phyloP scores from a whole-genome alignment of 2,113 vertebrate genomes.

The Rhynchopsitta pachyrhyncha region DNA sequence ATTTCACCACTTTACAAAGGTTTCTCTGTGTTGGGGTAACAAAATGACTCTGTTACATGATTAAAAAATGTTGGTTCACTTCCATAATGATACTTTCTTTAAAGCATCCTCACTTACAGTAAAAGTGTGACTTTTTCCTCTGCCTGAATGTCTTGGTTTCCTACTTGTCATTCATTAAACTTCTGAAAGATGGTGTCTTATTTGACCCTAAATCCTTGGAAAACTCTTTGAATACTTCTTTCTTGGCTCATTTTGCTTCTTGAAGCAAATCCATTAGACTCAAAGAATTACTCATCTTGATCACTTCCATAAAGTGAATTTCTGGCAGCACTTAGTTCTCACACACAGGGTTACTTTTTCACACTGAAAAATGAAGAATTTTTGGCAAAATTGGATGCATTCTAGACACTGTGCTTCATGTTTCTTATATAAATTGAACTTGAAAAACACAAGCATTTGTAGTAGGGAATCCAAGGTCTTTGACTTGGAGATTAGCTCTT shows the following conservation, averaged over 20 bases:
- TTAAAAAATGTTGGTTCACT: neutral
- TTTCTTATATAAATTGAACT: neutral
- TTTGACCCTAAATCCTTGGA: slow-evolving; percentile 34
- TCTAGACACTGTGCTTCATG: neutral
- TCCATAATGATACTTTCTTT: neutral
- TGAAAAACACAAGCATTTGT: neutral
- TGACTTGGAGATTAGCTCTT: neutral
- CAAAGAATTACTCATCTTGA: slow-evolving; percentile 44
- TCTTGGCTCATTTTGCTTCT: slow-evolving; percentile 23
- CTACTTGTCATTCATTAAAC: neutral
- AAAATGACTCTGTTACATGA: neutral
- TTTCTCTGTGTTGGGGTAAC: neutral
- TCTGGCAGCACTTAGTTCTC: slow-evolving; percentile 41
- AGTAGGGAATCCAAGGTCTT: neutral
- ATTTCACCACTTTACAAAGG: neutral
- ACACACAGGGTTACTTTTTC: slow-evolving; percentile 6
- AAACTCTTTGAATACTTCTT: slow-evolving; percentile 1
- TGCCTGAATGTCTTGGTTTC: slow-evolving; percentile 2
- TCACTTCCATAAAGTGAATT: slow-evolving; percentile 21
- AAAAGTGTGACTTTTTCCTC: neutral
- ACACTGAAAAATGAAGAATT: neutral
- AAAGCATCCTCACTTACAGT: neutral
- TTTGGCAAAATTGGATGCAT: neutral
- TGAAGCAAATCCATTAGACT: slow-evolving; percentile 24
- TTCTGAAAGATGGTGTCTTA: slow-evolving; percentile 14